These are phyloP conservation scores for Rhyacophila brunnea DNA, from an alignment of 1,140 invertebrate genomes.

Conservation along the genomic window DNA sequence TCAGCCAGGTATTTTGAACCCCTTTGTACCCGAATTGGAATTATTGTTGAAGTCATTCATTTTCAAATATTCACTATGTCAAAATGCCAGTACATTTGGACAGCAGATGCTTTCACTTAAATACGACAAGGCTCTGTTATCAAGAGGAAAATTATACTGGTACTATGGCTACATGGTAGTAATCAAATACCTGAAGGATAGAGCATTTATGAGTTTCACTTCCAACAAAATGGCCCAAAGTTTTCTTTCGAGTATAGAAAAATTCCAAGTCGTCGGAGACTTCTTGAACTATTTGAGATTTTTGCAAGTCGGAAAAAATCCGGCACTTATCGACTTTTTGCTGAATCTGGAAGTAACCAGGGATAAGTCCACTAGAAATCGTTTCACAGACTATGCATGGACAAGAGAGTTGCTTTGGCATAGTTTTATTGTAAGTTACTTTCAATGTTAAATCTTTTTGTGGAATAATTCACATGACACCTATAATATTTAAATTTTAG, in stretches of 20 bases:
- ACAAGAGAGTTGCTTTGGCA: conserved; percentile 67
- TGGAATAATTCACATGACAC: conserved; percentile 4
- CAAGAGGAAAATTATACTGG: conserved; percentile 53
- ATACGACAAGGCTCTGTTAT: conserved; percentile 54
- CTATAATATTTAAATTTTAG: conserved; percentile 5
- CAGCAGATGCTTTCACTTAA: conserved; percentile 61
- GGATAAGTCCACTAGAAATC: conserved; percentile 50
- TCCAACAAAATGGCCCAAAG: conserved; percentile 52
- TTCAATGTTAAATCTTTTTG: conserved; percentile 3
- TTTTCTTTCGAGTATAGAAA: conserved; percentile 53
- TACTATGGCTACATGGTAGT: conserved; percentile 56
- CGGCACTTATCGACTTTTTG: conserved; percentile 58
- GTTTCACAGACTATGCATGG: conserved; percentile 60
- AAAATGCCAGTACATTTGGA: conserved; percentile 58
- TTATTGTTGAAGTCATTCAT: conserved; percentile 56
- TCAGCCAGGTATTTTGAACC: conserved; percentile 55
- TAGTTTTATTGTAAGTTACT: conserved; percentile 62
- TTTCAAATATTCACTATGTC: conserved; percentile 57
- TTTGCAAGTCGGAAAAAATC: conserved; percentile 60
- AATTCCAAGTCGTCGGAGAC: conserved; percentile 54
- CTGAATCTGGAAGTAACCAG: conserved; percentile 54
- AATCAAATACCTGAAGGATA: conserved; percentile 56
- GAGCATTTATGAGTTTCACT: conserved; percentile 52
- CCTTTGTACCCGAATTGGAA: conserved; percentile 59
- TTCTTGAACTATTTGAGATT: conserved; percentile 63